Conservation (phyloP, 2,797 vertebrate genomes). For the Paratrypauchen microcephalus region DNA sequence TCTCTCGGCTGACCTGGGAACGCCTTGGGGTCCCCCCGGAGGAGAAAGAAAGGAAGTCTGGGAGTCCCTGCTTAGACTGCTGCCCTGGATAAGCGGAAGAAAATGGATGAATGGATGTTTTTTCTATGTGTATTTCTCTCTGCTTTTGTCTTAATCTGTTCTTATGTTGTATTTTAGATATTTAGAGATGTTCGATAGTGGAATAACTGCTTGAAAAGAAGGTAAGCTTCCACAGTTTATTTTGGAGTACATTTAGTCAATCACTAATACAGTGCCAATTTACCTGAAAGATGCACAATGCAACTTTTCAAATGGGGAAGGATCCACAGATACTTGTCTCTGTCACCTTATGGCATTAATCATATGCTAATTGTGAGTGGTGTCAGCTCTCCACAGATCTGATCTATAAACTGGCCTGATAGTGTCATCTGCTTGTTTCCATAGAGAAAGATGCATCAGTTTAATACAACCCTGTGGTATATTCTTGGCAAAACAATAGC, state of each 20-base stretch:
- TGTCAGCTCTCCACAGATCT: too few relatives aligned
- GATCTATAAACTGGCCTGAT: too few relatives aligned
- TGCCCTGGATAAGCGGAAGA: too few relatives aligned
- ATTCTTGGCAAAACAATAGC: too few relatives aligned
- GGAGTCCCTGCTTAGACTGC: too few relatives aligned
- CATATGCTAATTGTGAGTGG: too few relatives aligned
- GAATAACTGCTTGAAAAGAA: constrained; percentile 13
- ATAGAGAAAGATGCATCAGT: neutral
- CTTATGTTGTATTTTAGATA: constrained; percentile 64
- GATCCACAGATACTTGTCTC: neutral
- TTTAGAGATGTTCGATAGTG: constrained; percentile 70
- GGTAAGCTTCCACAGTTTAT: constrained; percentile 37
- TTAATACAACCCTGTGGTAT: neutral
- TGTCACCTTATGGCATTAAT: neutral
- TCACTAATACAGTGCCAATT: too few relatives aligned
- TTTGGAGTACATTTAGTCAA: neutral
- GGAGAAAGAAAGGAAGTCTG: too few relatives aligned
- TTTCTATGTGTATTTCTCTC: constrained; percentile 1
- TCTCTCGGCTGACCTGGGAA: too few relatives aligned
- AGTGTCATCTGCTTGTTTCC: neutral
- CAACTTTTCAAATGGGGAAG: neutral
- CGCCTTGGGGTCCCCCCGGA: too few relatives aligned
- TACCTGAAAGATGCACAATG: neutral
- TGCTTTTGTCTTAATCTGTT: constrained; percentile 28
- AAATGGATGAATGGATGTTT: neutral